A percentile compares a stretch with the other conserved stretches of the same genome.
Conservation (phyloP, 2,888 invertebrate species). For the Rambutsinella grinnellia region DNA sequence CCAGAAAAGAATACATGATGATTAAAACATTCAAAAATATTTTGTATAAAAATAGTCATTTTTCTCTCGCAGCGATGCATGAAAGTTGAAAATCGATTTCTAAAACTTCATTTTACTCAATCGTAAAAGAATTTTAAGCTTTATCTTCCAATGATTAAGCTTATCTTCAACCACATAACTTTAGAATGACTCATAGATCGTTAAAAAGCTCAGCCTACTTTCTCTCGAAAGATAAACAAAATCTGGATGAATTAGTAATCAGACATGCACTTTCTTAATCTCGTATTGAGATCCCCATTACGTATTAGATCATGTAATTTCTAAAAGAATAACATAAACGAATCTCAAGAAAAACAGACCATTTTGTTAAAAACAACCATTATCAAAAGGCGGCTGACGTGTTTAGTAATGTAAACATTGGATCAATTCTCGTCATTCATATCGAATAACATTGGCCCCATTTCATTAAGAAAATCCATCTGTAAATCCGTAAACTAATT, state of each 20-base stretch:
- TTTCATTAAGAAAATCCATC: background rate
- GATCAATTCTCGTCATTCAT: background rate
- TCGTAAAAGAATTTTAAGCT: too few relatives aligned
- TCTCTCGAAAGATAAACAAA: background rate
- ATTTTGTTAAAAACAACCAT: background rate
- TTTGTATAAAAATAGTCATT: too few relatives aligned
- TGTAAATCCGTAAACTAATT: background rate
- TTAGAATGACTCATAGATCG: too few relatives aligned
- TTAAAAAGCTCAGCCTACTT: background rate
- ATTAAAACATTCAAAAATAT: too few relatives aligned
- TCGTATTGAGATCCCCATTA: background rate
- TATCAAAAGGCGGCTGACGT: background rate
- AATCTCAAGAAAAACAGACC: background rate
- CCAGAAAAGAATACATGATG: background rate
- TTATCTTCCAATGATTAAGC: too few relatives aligned
- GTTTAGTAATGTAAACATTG: background rate
- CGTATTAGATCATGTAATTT: background rate
- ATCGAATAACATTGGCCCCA: background rate
- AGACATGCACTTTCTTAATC: background rate
- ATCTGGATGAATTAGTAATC: background rate
- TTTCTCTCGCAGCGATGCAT: too few relatives aligned
- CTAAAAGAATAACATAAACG: background rate
- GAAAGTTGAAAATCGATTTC: too few relatives aligned
- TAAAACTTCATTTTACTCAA: too few relatives aligned
- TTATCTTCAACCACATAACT: too few relatives aligned